Percentiles rank a stretch among this genome's conserved stretches.
Conservation (phyloP, 2,797 vertebrate genomes). For the Helarctos malayanus region DNA sequence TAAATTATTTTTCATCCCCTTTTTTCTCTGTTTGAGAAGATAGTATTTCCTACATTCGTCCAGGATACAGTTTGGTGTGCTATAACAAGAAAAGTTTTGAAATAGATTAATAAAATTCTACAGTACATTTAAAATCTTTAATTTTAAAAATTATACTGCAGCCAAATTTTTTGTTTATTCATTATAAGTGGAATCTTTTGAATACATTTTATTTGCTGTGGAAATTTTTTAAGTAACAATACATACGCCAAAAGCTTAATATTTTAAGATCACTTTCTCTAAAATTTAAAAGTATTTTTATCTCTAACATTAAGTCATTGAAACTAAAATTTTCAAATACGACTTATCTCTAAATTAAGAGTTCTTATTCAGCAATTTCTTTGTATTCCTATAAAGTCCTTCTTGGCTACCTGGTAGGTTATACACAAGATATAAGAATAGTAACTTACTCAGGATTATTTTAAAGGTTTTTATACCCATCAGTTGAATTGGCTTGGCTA, state of each 20-base stretch:
- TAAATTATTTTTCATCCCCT: neutral
- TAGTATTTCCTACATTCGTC: neutral
- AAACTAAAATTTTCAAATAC: neutral
- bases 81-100: neutral
- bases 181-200: neutral
- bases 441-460: neutral
- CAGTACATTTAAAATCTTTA: neutral
- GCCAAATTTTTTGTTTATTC: neutral
- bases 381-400: neutral
- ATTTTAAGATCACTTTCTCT: neutral
- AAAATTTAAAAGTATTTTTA: conserved; percentile 25
- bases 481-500: neutral
- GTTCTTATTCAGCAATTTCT: neutral
- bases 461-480: neutral
- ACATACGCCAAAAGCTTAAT: neutral
- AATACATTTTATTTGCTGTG: neutral
- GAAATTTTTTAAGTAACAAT: conserved; percentile 5
- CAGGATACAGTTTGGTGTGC: neutral
- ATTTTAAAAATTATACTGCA: neutral
- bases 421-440: neutral
- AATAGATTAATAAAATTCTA: conserved; percentile 7
- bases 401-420: neutral
- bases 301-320: neutral
- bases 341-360: neutral
- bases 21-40: neutral